phyloP scores from a whole-genome alignment of 2,888 invertebrate species.

The Phasia obesa region DNA sequence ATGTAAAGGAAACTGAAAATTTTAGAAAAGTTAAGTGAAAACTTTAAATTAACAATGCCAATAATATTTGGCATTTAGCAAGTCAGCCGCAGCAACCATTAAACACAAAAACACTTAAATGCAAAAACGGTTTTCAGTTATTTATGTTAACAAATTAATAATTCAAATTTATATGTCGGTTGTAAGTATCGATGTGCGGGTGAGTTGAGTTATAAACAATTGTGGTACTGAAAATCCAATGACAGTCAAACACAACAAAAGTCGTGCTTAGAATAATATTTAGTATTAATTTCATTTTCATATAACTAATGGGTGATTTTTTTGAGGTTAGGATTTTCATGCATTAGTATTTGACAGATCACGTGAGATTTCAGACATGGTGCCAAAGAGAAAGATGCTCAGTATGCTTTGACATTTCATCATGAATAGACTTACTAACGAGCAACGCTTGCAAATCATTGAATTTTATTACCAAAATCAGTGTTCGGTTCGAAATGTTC shows the following conservation, averaged over 20 bases:
- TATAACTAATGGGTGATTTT: too few species aligned
- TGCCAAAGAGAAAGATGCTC: too few species aligned
- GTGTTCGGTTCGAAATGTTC: too few species aligned
- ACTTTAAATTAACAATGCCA: slow-evolving; percentile 66
- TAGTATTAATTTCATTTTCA: slow-evolving; percentile 68
- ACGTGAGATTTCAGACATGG: too few species aligned
- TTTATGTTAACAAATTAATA: slow-evolving; percentile 57
- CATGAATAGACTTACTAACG: too few species aligned
- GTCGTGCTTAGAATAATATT: slow-evolving; percentile 72
- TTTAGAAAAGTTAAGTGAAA: slow-evolving; percentile 65
- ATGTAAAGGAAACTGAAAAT: slow-evolving; percentile 63
- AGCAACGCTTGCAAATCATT: too few species aligned
- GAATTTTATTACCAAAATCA: too few species aligned
- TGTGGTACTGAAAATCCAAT: slow-evolving; percentile 32
- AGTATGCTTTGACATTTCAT: too few species aligned
- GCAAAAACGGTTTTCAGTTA: slow-evolving; percentile 53
- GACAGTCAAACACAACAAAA: slow-evolving; percentile 7
- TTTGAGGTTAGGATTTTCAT: too few species aligned
- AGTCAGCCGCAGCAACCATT: slow-evolving; percentile 1
- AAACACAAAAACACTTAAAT: slow-evolving; percentile 30
- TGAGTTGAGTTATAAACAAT: not conserved
- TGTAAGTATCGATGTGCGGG: not conserved
- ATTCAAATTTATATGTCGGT: slow-evolving; percentile 30
- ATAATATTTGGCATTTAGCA: slow-evolving; percentile 65
- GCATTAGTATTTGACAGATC: too few species aligned